phyloP scores from a whole-genome alignment of 1,140 invertebrate genomes.

The Drosophila carrolli region DNA sequence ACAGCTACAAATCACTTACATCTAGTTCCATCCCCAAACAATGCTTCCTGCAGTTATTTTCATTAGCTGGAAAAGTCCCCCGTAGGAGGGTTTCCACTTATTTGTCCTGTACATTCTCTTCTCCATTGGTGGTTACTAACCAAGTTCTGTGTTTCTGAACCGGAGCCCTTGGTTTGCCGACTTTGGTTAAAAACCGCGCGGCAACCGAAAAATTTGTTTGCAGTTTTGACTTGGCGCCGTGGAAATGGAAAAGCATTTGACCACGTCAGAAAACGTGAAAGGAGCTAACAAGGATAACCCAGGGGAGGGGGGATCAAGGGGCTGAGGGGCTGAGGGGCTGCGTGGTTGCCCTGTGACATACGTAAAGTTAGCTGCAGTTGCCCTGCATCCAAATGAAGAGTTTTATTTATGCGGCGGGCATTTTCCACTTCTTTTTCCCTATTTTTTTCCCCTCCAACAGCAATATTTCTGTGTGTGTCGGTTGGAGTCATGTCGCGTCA shows the following conservation, averaged over 20 bases:
- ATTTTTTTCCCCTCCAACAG: neutral
- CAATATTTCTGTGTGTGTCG: conserved; percentile 13
- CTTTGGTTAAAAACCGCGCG: conserved; percentile 34
- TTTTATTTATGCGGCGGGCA: conserved; percentile 57
- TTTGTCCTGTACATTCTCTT: neutral
- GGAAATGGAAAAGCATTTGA: conserved; percentile 67
- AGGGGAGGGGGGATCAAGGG: neutral
- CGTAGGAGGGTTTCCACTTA: neutral
- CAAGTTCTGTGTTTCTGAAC: neutral
- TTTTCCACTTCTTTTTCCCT: conserved; percentile 19
- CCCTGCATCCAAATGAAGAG: conserved; percentile 63
- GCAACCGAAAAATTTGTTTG: conserved; percentile 58
- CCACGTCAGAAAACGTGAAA: conserved; percentile 55
- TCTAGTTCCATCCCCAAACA: too few relatives aligned
- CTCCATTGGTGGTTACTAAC: neutral
- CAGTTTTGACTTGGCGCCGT: conserved; percentile 49
- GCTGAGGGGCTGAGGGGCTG: too few relatives aligned
- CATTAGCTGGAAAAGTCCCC: neutral
- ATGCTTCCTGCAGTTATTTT: too few relatives aligned
- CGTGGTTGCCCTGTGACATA: conserved; percentile 16
- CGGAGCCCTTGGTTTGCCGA: conserved; percentile 1
- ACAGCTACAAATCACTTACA: too few relatives aligned
- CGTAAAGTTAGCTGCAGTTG: conserved; percentile 54
- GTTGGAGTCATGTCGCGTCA: conserved; percentile 23
- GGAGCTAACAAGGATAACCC: conserved; percentile 7